These are phyloP conservation scores for Rhadina sibilatrix DNA, from an alignment of 2,113 vertebrate genomes.

Conservation along the genomic window DNA sequence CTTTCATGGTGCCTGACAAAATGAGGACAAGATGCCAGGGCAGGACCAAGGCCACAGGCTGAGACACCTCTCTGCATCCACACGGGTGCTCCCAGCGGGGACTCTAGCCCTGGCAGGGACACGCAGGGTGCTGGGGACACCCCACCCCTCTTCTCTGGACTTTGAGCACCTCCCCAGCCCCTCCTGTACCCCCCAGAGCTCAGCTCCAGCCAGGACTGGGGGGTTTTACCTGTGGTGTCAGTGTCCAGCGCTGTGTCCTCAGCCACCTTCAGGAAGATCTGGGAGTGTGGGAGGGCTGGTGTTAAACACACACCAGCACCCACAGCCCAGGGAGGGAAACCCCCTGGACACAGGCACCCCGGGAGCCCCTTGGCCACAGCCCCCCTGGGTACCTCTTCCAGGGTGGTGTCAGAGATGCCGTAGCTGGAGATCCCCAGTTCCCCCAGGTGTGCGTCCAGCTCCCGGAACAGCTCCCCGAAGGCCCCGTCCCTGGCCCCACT, in stretches of 20 bases:
- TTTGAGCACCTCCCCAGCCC: not conserved
- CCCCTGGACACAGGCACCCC: accelerated
- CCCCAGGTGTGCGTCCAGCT: slow-evolving; percentile 76
- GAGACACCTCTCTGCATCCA: not conserved
- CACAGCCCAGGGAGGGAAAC: not conserved
- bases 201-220: not conserved
- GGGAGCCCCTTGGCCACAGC: accelerated
- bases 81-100: not conserved
- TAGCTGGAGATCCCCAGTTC: slow-evolving; percentile 83
- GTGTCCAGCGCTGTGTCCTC: slow-evolving; percentile 64
- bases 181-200: not conserved
- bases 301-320: not conserved
- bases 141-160: not conserved
- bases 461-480: slow-evolving; percentile 75
- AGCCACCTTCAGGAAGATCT: slow-evolving; percentile 90
- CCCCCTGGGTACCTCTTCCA: slow-evolving; percentile 80
- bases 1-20: not conserved
- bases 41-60: not conserved
- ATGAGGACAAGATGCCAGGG: not conserved
- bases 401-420: slow-evolving; percentile 84
- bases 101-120: not conserved
- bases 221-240: slow-evolving; percentile 24
- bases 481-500: slow-evolving; percentile 75
- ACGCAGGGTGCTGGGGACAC: not conserved
- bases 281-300: not conserved